phyloP scores from a whole-genome alignment of 1,140 invertebrate genomes.

The Apis laboriosa region DNA sequence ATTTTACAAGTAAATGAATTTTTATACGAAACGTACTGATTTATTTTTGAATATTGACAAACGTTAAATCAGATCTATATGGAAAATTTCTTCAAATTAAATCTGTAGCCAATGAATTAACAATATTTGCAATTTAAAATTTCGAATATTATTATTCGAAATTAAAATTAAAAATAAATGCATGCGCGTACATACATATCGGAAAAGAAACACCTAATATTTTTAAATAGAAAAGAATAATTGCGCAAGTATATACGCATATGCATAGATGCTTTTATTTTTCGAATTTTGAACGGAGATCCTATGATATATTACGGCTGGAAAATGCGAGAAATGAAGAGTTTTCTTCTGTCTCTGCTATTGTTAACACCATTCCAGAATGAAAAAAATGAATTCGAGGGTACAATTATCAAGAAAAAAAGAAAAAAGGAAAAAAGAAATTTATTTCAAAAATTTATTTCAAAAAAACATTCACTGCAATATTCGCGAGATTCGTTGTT shows the following conservation, averaged over 20 bases:
- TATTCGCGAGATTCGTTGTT: too few species aligned
- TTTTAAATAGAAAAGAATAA: background rate
- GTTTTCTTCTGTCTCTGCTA: background rate
- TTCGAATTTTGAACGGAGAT: background rate
- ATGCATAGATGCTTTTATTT: background rate
- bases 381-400: background rate
- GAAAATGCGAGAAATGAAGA: background rate
- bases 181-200: background rate
- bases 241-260: background rate
- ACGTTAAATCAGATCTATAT: too few species aligned
- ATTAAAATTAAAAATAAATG: too few species aligned
- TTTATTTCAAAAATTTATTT: too few species aligned
- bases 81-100: too few species aligned
- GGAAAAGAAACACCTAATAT: background rate
- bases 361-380: background rate
- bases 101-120: too few species aligned
- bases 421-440: background rate
- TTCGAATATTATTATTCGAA: too few species aligned
- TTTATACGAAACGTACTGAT: too few species aligned
- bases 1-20: too few species aligned
- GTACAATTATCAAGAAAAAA: background rate
- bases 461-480: background rate
- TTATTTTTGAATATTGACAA: too few species aligned
- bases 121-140: too few species aligned
- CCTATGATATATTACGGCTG: background rate